Conservation (phyloP, 2,113 vertebrate species). For the Rallus limicola region DNA sequence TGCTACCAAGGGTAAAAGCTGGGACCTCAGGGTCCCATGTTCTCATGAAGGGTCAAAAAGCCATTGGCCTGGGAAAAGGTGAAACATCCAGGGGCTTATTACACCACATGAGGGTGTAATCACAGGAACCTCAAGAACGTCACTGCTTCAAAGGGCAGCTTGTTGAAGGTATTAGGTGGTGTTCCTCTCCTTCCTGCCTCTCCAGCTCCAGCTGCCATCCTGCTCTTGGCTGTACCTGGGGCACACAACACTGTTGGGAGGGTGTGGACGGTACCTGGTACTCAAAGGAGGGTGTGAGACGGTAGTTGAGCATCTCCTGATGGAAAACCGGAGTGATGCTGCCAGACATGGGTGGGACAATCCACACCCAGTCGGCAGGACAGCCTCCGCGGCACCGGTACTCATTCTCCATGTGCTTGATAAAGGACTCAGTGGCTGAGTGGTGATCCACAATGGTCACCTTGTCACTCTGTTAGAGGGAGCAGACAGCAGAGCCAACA, state of each 20-base stretch:
- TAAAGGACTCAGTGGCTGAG: conserved; percentile 97
- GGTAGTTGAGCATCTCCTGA: conserved; percentile 99
- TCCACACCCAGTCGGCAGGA: conserved; percentile 98
- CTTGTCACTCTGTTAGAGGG: conserved; percentile 84
- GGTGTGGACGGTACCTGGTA: conserved; percentile 85
- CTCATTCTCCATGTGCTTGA: conserved; percentile 99
- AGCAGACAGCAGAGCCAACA: not conserved
- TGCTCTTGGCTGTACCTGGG: not conserved
- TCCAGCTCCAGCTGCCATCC: not conserved
- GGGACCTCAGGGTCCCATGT: not conserved
- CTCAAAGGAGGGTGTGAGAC: conserved; percentile 93
- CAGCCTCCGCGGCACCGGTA: conserved; percentile 93
- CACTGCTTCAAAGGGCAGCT: not conserved
- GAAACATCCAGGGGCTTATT: not conserved
- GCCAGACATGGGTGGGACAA: conserved; percentile 96
- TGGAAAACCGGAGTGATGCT: conserved; percentile 98
- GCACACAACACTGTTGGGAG: fast-evolving
- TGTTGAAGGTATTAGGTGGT: not conserved
- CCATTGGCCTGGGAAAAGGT: not conserved
- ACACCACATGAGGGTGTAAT: fast-evolving
- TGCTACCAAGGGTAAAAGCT: not conserved
- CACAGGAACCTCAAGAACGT: not conserved
- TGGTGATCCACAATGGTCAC: conserved; percentile 99
- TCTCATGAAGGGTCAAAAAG: not conserved
- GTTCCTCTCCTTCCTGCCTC: not conserved